A percentile compares a stretch with the other conserved stretches of the same genome.
These are phyloP conservation scores for Gambusia holbrooki DNA, from an alignment of 2,113 vertebrate genomes.

Conservation along the genomic window DNA sequence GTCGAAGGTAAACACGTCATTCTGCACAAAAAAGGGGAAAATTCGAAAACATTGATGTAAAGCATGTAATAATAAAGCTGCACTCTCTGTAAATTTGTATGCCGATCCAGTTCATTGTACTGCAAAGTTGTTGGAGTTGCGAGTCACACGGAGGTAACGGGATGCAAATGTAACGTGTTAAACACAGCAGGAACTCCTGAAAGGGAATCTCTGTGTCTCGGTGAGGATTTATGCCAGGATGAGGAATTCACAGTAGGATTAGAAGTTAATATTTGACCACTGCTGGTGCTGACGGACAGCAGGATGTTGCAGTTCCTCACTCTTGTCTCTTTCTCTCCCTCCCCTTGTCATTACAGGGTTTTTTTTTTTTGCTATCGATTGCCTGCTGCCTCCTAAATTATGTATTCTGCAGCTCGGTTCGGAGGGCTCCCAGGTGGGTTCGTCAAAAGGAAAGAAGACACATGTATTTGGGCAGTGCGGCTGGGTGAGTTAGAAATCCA, in stretches of 20 bases:
- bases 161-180: slow-evolving; percentile 56
- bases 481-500: slow-evolving; percentile 72
- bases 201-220: slow-evolving; percentile 57
- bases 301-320: slow-evolving; percentile 39
- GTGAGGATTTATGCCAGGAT: slow-evolving; percentile 61
- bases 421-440: slow-evolving; percentile 65
- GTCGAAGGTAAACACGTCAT: too few species aligned
- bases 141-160: slow-evolving; percentile 41
- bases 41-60: too few species aligned
- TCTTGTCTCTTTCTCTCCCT: slow-evolving; percentile 15
- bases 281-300: slow-evolving; percentile 64
- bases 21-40: too few species aligned
- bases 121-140: slow-evolving; percentile 19
- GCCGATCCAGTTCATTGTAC: slow-evolving; percentile 9
- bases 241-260: slow-evolving; percentile 73
- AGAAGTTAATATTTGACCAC: slow-evolving; percentile 49
- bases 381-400: slow-evolving; percentile 73
- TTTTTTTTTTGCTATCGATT: slow-evolving; percentile 71
- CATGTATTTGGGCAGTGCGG: slow-evolving; percentile 66
- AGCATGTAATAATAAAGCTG: too few species aligned
- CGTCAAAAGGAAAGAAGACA: slow-evolving; percentile 69
- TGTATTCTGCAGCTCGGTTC: slow-evolving; percentile 69
- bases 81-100: neutral
- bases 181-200: slow-evolving; percentile 43
- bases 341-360: slow-evolving; percentile 28